These are phyloP conservation scores for Danio kyathit DNA, from an alignment of 2,797 vertebrate species.

Conservation along the genomic window DNA sequence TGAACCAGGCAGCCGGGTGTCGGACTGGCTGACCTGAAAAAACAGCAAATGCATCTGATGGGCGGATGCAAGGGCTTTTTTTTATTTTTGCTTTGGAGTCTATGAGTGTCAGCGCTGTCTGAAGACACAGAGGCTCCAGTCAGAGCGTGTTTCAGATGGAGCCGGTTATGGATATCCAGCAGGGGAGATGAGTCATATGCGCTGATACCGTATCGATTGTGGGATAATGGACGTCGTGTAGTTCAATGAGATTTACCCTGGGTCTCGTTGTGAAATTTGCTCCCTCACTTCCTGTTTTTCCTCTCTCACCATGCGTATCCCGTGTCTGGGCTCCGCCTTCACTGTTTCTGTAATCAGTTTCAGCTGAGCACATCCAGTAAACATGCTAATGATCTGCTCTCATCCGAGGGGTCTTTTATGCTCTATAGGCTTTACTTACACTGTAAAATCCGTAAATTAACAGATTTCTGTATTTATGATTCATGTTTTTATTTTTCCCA, in stretches of 20 bases:
- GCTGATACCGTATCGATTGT: constrained; percentile 43
- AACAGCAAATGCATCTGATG: constrained; percentile 37
- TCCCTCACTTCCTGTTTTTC: constrained; percentile 37
- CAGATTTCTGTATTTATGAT: too few species aligned
- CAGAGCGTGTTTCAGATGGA: constrained; percentile 14
- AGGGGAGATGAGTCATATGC: constrained; percentile 49
- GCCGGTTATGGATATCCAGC: constrained; percentile 8
- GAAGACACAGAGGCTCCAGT: constrained; percentile 13
- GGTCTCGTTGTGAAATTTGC: background rate
- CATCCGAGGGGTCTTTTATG: background rate
- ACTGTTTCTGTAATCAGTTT: constrained; percentile 36
- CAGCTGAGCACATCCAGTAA: constrained; percentile 33
- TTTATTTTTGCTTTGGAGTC: background rate
- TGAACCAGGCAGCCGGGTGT: background rate
- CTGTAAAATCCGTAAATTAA: too few species aligned
- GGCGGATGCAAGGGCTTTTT: background rate
- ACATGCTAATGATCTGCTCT: constrained; percentile 22
- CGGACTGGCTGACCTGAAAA: constrained; percentile 12
- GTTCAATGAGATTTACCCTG: constrained; percentile 29
- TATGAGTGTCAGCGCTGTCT: background rate
- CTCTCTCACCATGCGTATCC: constrained; percentile 13
- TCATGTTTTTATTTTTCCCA: too few species aligned
- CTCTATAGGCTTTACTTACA: background rate
- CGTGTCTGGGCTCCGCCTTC: background rate
- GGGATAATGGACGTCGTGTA: constrained; percentile 41